Percentiles rank a stretch among this genome's conserved stretches.
Evolutionary conservation across 2,797 vertebrate genomes (phyloP).

Genomic region (Odontamblyopus rebecca): DNA sequence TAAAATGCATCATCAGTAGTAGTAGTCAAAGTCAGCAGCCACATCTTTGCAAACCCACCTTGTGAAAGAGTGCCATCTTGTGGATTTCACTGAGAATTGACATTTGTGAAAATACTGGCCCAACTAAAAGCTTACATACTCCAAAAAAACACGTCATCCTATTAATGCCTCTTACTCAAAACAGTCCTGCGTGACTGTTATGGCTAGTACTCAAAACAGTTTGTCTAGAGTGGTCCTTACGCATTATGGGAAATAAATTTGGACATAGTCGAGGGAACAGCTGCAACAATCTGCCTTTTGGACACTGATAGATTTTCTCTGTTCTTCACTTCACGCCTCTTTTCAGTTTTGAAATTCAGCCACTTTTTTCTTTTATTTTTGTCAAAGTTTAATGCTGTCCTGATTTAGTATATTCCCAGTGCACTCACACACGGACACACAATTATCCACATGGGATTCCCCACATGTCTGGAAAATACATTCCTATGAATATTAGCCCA

Average conservation of each 20-base stretch:
- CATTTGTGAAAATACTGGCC: not conserved
- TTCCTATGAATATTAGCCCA: conserved; percentile 52
- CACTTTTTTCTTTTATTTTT: conserved; percentile 13
- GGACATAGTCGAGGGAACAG: conserved; percentile 63
- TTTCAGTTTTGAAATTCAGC: conserved; percentile 14
- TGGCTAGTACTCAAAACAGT: conserved; percentile 59
- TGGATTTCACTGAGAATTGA: conserved; percentile 13
- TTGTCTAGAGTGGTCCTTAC: conserved; percentile 30
- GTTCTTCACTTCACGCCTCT: conserved; percentile 26
- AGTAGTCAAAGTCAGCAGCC: not conserved
- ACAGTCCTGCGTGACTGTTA: conserved; percentile 36
- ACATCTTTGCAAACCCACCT: not conserved
- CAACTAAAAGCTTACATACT: conserved; percentile 49
- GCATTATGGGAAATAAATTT: conserved; percentile 59
- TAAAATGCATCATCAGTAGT: not conserved
- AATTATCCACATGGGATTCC: conserved; percentile 33
- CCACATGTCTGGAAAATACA: conserved; percentile 31
- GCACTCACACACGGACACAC: conserved; percentile 10
- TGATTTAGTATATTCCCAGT: not conserved
- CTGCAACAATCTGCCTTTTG: conserved; percentile 53
- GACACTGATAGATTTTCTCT: conserved; percentile 52
- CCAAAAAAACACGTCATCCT: conserved; percentile 9
- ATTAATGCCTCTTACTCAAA: conserved; percentile 52
- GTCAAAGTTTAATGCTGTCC: not conserved
- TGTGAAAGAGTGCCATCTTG: conserved; percentile 58